Percentiles rank a stretch among this genome's conserved stretches.
Evolutionary conservation across 53 echinoderm and acorn worm species (phyloP).

Genomic region (Echinometra lucunter): DNA sequence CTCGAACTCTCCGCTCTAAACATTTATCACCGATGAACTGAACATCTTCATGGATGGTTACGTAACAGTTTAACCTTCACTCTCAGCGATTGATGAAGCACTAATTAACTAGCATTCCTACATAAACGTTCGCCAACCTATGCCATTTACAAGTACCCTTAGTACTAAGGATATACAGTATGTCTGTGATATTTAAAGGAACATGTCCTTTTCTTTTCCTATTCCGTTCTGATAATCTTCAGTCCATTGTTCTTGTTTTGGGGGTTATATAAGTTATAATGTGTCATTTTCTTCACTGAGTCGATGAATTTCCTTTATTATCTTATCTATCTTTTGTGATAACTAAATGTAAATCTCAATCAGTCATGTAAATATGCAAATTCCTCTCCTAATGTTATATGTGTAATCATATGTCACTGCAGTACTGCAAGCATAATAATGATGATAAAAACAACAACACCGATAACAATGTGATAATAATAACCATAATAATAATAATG

Average conservation of each 20-base stretch:
- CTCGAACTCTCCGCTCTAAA: background rate
- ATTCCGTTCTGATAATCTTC: background rate
- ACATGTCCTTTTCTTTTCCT: background rate
- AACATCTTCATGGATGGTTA: background rate
- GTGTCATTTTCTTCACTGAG: too few species aligned
- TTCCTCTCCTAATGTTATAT: too few species aligned
- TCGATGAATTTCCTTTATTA: too few species aligned
- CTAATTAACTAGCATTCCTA: background rate
- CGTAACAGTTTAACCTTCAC: conserved; percentile 6
- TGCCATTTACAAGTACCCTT: background rate
- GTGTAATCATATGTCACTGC: too few species aligned
- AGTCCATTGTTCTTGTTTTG: background rate
- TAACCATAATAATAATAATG: too few species aligned
- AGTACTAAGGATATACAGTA: background rate
- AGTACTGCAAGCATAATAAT: too few species aligned
- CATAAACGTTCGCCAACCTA: background rate
- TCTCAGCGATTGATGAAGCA: background rate
- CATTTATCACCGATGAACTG: background rate
- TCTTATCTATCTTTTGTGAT: too few species aligned
- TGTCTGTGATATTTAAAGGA: background rate
- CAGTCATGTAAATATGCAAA: too few species aligned
- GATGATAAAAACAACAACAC: too few species aligned
- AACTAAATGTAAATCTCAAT: too few species aligned
- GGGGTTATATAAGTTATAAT: too few species aligned
- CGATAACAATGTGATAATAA: too few species aligned